Conservation (phyloP, 2,888 invertebrate genomes). For the Acleris literana region DNA sequence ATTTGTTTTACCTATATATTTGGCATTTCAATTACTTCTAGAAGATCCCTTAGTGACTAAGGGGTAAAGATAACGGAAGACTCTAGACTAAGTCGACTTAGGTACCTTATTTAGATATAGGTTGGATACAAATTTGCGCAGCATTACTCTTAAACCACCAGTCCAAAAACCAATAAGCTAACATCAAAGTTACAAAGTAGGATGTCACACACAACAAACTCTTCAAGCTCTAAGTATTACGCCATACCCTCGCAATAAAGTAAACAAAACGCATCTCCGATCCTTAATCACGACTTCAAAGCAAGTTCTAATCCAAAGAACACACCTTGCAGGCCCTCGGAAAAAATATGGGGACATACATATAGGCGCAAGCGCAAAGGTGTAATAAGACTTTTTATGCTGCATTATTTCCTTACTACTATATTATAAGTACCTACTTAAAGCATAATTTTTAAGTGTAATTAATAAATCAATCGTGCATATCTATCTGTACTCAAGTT, state of each 20-base stretch:
- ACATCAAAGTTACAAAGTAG: conserved; percentile 11
- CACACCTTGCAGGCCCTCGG: conserved; percentile 65
- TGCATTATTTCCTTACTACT: not conserved
- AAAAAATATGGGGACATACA: conserved; percentile 57
- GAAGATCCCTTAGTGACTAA: too few relatives aligned
- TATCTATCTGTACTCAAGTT: too few relatives aligned
- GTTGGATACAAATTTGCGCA: too few relatives aligned
- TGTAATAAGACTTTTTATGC: conserved; percentile 43
- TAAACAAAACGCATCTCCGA: conserved; percentile 73
- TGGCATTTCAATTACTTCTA: too few relatives aligned
- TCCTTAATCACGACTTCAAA: conserved; percentile 75
- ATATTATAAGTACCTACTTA: not conserved
- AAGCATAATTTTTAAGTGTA: too few relatives aligned
- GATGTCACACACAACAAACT: conserved; percentile 12
- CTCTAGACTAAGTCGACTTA: too few relatives aligned
- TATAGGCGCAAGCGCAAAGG: conserved; percentile 55
- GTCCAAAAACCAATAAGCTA: not conserved
- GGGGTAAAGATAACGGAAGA: too few relatives aligned
- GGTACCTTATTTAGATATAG: too few relatives aligned
- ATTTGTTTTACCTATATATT: too few relatives aligned
- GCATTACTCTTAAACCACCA: too few relatives aligned
- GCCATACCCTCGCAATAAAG: conserved; percentile 49
- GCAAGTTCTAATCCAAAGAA: conserved; percentile 75
- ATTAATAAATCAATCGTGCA: too few relatives aligned
- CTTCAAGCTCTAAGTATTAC: conserved; percentile 16